Base-by-base conservation (phyloP, 2,888 invertebrate genomes). In the Drosophila falleni region DNA sequence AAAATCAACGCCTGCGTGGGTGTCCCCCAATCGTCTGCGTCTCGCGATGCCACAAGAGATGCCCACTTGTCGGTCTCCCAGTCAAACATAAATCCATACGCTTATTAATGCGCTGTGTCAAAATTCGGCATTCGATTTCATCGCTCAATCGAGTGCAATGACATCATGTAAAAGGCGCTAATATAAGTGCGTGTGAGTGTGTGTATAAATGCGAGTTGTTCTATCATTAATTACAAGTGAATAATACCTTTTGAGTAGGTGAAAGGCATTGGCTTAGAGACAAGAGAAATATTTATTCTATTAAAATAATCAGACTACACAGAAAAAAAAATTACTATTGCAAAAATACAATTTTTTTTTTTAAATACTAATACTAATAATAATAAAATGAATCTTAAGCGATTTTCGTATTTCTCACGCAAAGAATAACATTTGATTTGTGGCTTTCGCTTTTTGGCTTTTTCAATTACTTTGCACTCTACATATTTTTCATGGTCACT, bases 1-100 rank as follows among this genome's bases (percentile, higher is more conserved):
- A 88, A 88, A 87, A 80, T 87, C 86, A 87, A 87, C 87, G 87
- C 80, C 86, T 71, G 79, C 89, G 86, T 87, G 86, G 86, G 86
- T 89, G 89, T 89, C 68, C 87, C 60, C 50, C 66, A 44, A 42
- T 51, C 47, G 63, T 53, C 51, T 46, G 26, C n/a, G 29, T 19
- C 16, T 31, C 31, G 31, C 23, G 55, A 56, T 42, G 58, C 70
- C 70, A 33, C 62, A 47, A 44, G 70, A 46, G 47, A 47, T 47
- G 53, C 31, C 56, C 41, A 59, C 60, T 39, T 46, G 56, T 50
- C 50, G 29, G 35, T 19, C 50, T 15, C 35, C 29, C 26, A 69
- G 62, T 33, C 61, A 42, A 54, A 65, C 64, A 78, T 74, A 77
- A 81, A 74, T 84, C 78, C 74, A 80, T 60, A 71, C 80, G 86